These are phyloP conservation scores for Dinoponera quadriceps DNA, from an alignment of 1,140 invertebrate genomes.

Conservation along the genomic window DNA sequence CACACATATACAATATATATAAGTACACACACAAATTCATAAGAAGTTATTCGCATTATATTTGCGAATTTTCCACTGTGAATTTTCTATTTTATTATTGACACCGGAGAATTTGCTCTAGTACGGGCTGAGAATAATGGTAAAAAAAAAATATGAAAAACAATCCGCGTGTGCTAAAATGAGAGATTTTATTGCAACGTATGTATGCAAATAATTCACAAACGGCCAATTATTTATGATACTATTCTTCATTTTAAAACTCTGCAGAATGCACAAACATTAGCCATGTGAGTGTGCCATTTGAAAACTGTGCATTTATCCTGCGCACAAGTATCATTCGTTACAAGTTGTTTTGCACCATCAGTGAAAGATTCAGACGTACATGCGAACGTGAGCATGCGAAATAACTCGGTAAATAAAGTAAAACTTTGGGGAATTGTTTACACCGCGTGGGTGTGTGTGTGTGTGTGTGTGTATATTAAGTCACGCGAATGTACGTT, in stretches of 20 bases:
- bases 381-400: background rate
- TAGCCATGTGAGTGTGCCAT: background rate
- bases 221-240: background rate
- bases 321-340: background rate
- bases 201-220: background rate
- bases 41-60: background rate
- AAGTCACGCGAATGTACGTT: background rate
- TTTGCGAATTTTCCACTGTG: too few relatives aligned
- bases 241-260: background rate
- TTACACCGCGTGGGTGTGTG: too few relatives aligned
- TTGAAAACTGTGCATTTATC: background rate
- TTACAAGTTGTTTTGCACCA: background rate
- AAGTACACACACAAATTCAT: too few relatives aligned
- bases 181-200: background rate
- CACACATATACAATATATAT: too few relatives aligned
- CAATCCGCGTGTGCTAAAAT: background rate
- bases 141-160: background rate
- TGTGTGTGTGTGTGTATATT: background rate
- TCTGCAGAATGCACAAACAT: background rate
- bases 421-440: constrained; percentile 12
- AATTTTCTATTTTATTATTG: background rate
- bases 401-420: background rate
- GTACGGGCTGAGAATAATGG: background rate
- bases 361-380: background rate
- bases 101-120: background rate